Evolutionary conservation across 2,113 vertebrate genomes (phyloP), one percentile per base, ranked within the genome.

Genomic region (Phylloscopus trochilus): DNA sequence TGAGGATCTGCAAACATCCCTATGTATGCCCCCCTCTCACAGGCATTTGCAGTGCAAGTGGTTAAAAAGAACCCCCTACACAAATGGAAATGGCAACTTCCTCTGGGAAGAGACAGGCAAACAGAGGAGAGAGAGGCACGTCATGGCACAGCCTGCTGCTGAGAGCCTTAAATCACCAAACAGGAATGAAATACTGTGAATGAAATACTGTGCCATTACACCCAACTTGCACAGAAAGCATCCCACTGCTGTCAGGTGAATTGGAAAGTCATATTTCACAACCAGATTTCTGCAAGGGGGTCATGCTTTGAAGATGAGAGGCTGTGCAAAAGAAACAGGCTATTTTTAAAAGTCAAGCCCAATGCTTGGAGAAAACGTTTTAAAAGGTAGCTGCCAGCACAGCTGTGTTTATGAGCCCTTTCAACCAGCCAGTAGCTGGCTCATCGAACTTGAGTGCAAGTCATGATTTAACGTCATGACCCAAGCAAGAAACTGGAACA

Each of bases 351-450:
- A 77, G 69, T 56, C 53, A 84, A 79, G 46, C 21, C 70, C 43
- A 72, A 80, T 19, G 51, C 76, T 77, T 55, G 64, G 60, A 81
- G 82, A 84, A 77, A 85, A n/a, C 35, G 35, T 66, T 69, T 52
- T 49, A 22, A 74, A 85, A 93, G 51, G 64, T 21, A 53, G 31
- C 70, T 0, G 1, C 59, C 68, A 59, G 66, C 58, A 35, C 86
- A 93, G 86, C 77, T 95, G 76, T 87, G 46, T 90, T 95, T 89
- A 64, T 82, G 74, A 27, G 30, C 73, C 89, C 43, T 7, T 68
- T 89, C 81, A 80, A 44, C 11, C 59, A 44, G 37, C 0, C 0
- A 86, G 90, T 37, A 64, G 51, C 49, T 87, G 78, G 51, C 62
- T 86, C 85, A 37, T 4, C 47, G 58, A 44, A 69, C 87, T 55